Conservation (phyloP, 2,113 vertebrate genomes). For the Strix uralensis region DNA sequence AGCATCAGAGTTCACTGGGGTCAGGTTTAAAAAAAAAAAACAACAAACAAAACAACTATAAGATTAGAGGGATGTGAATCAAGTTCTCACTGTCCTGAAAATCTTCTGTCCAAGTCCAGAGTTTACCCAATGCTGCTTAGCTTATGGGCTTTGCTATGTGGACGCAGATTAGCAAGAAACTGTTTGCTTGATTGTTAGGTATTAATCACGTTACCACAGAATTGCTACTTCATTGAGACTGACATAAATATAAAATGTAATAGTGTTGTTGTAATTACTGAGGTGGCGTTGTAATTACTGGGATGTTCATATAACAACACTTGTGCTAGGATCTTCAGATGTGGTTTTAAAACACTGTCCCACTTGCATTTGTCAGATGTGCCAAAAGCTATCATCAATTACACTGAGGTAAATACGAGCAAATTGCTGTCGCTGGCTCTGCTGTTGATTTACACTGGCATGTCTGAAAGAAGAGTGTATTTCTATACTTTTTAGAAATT, state of each 20-base stretch:
- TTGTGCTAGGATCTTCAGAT: conserved; percentile 13
- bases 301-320: background rate
- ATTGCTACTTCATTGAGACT: background rate
- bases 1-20: background rate
- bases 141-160: background rate
- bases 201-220: conserved; percentile 18
- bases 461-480: background rate
- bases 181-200: conserved; percentile 12
- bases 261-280: background rate
- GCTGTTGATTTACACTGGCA: background rate
- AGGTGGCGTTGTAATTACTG: background rate
- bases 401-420: background rate
- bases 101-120: background rate
- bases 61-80: background rate
- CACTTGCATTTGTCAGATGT: background rate
- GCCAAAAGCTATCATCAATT: background rate
- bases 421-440: background rate
- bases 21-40: background rate
- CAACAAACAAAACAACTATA: background rate
- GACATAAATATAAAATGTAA: background rate
- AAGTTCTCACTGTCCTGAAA: background rate
- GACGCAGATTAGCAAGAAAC: background rate
- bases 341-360: conserved; percentile 26
- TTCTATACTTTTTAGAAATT: background rate
- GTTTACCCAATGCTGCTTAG: background rate